Percentiles rank a stretch among this genome's conserved stretches.
phyloP scores from a whole-genome alignment of 2,797 vertebrate species.

The Sparus aurata region DNA sequence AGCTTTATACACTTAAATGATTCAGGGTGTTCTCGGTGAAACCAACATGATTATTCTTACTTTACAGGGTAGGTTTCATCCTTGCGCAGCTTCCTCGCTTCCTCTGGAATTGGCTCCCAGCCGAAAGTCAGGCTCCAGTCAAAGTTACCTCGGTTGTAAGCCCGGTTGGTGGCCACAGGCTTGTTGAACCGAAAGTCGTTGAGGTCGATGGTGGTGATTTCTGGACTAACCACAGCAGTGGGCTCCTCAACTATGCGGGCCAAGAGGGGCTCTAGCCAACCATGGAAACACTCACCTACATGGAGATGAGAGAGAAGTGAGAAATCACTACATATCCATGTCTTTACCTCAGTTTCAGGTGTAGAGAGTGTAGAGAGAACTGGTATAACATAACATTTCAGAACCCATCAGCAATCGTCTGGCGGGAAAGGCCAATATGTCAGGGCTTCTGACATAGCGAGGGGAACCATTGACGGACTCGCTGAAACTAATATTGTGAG shows the following conservation, averaged over 20 bases:
- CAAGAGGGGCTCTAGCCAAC: slow-evolving; percentile 96
- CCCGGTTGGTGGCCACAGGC: slow-evolving; percentile 84
- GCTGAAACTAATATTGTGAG: too few relatives aligned
- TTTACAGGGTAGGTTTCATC: slow-evolving; percentile 97
- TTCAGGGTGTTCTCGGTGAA: not conserved
- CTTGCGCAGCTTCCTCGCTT: slow-evolving; percentile 88
- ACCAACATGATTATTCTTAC: slow-evolving; percentile 77
- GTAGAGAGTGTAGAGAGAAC: too few relatives aligned
- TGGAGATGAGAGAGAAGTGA: not conserved
- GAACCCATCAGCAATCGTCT: too few relatives aligned
- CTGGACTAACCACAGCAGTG: slow-evolving; percentile 93
- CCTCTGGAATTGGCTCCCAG: slow-evolving; percentile 90
- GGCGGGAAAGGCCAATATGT: too few relatives aligned
- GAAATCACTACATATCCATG: not conserved
- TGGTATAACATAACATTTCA: not conserved
- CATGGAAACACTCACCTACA: slow-evolving; percentile 95
- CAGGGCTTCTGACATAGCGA: too few relatives aligned
- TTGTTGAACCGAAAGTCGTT: slow-evolving; percentile 92
- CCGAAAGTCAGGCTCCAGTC: slow-evolving; percentile 96
- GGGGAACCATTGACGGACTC: too few relatives aligned
- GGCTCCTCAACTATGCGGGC: slow-evolving; percentile 93
- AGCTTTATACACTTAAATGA: slow-evolving; percentile 16
- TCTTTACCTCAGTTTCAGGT: not conserved
- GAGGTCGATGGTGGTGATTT: slow-evolving; percentile 94
- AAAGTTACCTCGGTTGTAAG: slow-evolving; percentile 94